phyloP scores from a whole-genome alignment of 2,797 vertebrate genomes.

The Buceros bicornis region DNA sequence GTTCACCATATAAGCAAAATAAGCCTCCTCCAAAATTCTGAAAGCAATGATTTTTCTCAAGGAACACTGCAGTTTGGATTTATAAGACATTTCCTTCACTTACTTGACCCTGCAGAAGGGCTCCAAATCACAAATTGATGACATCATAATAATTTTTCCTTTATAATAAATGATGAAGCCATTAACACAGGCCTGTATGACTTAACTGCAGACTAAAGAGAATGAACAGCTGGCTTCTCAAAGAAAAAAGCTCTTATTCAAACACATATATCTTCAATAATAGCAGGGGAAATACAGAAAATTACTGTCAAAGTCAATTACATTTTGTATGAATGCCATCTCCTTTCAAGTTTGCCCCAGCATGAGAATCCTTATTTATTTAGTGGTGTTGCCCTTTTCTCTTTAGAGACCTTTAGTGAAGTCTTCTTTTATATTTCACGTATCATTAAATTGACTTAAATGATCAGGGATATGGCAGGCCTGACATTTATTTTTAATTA shows the following conservation, averaged over 20 bases:
- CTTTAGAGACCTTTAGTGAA: slow-evolving; percentile 74
- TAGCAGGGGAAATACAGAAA: slow-evolving; percentile 72
- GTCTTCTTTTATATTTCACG: slow-evolving; percentile 64
- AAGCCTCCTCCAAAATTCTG: not conserved
- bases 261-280: slow-evolving; percentile 72
- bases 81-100: slow-evolving; percentile 6
- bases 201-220: slow-evolving; percentile 56
- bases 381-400: slow-evolving; percentile 73
- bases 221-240: slow-evolving; percentile 51
- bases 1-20: not conserved
- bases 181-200: slow-evolving; percentile 65
- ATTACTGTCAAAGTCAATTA: slow-evolving; percentile 76
- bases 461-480: slow-evolving; percentile 49
- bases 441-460: slow-evolving; percentile 75
- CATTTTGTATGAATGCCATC: slow-evolving; percentile 75
- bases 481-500: slow-evolving; percentile 78
- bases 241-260: slow-evolving; percentile 55
- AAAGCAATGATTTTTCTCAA: slow-evolving; percentile 14
- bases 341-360: slow-evolving; percentile 63
- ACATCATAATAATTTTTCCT: slow-evolving; percentile 67
- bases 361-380: slow-evolving; percentile 72
- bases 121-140: slow-evolving; percentile 66
- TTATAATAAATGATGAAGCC: slow-evolving; percentile 62
- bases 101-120: slow-evolving; percentile 22
- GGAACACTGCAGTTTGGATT: not conserved